Evolutionary conservation across 1,140 invertebrate genomes (phyloP).

Genomic region (Caenorhabditis remanei): DNA sequence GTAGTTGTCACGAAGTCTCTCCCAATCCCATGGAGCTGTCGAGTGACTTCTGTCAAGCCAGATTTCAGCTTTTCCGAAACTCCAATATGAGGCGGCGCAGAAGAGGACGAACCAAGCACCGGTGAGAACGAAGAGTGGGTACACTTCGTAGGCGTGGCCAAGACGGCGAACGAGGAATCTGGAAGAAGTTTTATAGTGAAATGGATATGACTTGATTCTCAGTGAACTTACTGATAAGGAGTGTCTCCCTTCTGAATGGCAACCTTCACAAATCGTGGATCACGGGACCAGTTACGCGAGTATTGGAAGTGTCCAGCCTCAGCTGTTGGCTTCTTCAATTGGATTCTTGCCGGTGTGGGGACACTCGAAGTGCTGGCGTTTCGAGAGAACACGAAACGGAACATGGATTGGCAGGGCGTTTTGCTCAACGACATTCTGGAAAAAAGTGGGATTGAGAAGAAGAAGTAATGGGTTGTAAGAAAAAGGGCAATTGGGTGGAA

Average conservation of each 20-base stretch:
- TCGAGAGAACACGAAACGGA: slow-evolving; percentile 46
- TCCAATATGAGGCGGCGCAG: slow-evolving; percentile 55
- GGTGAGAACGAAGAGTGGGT: slow-evolving; percentile 64
- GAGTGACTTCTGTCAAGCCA: slow-evolving; percentile 68
- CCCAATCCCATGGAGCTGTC: slow-evolving; percentile 70
- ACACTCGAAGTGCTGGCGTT: slow-evolving; percentile 20
- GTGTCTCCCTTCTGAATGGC: slow-evolving; percentile 48
- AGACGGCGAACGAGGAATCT: slow-evolving; percentile 66
- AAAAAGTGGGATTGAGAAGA: not conserved
- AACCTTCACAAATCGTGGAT: slow-evolving; percentile 48
- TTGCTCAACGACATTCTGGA: slow-evolving; percentile 47
- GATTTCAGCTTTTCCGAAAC: slow-evolving; percentile 67
- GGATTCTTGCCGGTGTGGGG: not conserved
- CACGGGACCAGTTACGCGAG: slow-evolving; percentile 54
- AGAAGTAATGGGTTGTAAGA: not conserved
- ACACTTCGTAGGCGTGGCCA: slow-evolving; percentile 69
- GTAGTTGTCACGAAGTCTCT: slow-evolving; percentile 67
- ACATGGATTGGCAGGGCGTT: not conserved
- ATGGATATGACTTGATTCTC: not conserved
- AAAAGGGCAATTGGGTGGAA: not conserved
- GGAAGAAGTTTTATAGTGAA: not conserved
- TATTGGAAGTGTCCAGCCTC: slow-evolving; percentile 56
- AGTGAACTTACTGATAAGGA: slow-evolving; percentile 21
- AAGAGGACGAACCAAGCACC: slow-evolving; percentile 65
- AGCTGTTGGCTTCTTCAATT: not conserved